These are phyloP conservation scores for Leptinotarsa texana DNA, from an alignment of 1,140 invertebrate species.

Conservation along the genomic window DNA sequence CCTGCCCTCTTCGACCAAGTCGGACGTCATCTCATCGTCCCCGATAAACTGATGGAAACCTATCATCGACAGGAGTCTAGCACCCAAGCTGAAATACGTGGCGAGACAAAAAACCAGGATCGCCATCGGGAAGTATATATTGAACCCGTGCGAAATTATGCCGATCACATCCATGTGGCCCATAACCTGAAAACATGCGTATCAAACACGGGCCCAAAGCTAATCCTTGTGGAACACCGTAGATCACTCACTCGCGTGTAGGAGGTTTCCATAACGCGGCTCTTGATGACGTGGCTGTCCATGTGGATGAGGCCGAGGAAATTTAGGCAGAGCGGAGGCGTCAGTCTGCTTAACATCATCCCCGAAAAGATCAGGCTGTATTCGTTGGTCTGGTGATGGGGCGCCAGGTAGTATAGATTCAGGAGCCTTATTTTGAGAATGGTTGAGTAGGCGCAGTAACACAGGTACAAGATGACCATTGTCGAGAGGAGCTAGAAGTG, in stretches of 20 bases:
- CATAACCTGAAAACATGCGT: conserved; percentile 80
- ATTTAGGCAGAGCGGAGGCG: conserved; percentile 97
- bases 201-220: background rate
- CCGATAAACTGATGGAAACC: conserved; percentile 96
- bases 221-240: background rate
- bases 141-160: conserved; percentile 97
- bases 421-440: conserved; percentile 94
- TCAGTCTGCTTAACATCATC: conserved; percentile 95
- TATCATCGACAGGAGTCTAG: conserved; percentile 81
- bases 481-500: conserved; percentile 80
- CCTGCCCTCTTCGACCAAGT: conserved; percentile 90
- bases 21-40: conserved; percentile 90
- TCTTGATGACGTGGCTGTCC: conserved; percentile 94
- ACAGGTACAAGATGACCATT: conserved; percentile 89
- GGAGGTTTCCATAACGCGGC: conserved; percentile 78
- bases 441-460: conserved; percentile 97
- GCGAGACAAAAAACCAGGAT: conserved; percentile 92
- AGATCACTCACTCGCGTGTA: conserved; percentile 76
- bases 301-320: conserved; percentile 97
- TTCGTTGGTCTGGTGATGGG: conserved; percentile 97
- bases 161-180: conserved; percentile 98
- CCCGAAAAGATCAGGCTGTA: conserved; percentile 98
- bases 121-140: conserved; percentile 98
- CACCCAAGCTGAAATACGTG: conserved; percentile 95
- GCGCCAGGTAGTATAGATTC: conserved; percentile 96